These are phyloP conservation scores for Cryptoprocta ferox DNA, from an alignment of 2,797 vertebrate species.

Conservation along the genomic window DNA sequence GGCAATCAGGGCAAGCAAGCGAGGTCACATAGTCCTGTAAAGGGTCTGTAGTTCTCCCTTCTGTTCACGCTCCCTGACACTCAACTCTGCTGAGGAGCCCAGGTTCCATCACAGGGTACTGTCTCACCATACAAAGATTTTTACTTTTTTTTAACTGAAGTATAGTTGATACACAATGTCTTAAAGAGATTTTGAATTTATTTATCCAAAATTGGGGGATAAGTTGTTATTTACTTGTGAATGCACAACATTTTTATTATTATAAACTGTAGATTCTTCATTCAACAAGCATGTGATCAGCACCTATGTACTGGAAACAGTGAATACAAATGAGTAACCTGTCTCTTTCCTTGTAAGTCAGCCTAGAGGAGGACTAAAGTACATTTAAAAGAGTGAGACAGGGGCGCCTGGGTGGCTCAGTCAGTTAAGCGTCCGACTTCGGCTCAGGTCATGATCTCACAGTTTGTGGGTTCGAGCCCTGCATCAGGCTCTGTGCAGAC, in stretches of 20 bases:
- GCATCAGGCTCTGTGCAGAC: too few species aligned
- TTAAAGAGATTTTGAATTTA: slow-evolving; percentile 32
- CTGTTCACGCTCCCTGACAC: neutral
- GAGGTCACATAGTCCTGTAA: fast-evolving
- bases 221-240: neutral
- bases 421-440: too few species aligned
- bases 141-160: neutral
- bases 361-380: neutral
- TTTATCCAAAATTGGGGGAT: neutral
- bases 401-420: too few species aligned
- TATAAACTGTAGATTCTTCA: neutral
- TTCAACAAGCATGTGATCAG: neutral
- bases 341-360: neutral
- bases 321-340: slow-evolving; percentile 43
- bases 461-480: too few species aligned
- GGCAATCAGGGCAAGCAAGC: neutral
- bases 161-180: neutral
- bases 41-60: neutral
- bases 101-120: neutral
- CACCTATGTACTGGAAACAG: neutral
- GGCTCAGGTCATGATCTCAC: too few species aligned
- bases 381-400: slow-evolving; percentile 34
- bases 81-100: neutral
- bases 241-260: slow-evolving; percentile 9
- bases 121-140: neutral